Percentiles rank a stretch among this genome's conserved stretches.
phyloP scores from a whole-genome alignment of 2,888 invertebrate genomes.

The Callimorpha dominula region DNA sequence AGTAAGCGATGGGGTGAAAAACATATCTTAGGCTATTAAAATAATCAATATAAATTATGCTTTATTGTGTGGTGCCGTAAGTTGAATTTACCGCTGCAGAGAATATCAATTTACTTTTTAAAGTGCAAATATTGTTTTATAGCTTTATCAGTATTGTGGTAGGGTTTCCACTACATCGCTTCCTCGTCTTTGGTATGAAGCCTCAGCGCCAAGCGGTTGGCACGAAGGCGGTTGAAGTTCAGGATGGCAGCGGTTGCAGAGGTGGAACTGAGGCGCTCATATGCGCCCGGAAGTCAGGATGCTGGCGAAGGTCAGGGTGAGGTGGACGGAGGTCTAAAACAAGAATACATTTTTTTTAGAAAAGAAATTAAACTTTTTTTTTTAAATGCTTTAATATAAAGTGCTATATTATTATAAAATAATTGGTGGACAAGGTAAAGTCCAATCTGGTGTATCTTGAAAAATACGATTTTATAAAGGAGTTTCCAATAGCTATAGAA shows the following conservation, averaged over 20 bases:
- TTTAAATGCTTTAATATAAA: background rate
- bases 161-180: slow-evolving; percentile 27
- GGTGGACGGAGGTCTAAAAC: slow-evolving; percentile 72
- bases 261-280: slow-evolving; percentile 72
- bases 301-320: slow-evolving; percentile 74
- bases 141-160: background rate
- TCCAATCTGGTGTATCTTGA: background rate
- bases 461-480: background rate
- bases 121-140: background rate
- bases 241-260: slow-evolving; percentile 79
- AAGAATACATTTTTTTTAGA: background rate
- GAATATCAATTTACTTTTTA: background rate
- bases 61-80: background rate
- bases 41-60: background rate
- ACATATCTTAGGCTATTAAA: background rate
- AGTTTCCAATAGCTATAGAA: background rate
- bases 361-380: background rate
- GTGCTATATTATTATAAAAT: background rate
- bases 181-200: slow-evolving; percentile 46
- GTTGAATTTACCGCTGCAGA: background rate
- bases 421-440: background rate
- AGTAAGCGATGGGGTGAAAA: slow-evolving; percentile 27
- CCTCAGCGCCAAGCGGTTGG: slow-evolving; percentile 80
- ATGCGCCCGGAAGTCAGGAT: slow-evolving; percentile 76
- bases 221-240: slow-evolving; percentile 83